Evolutionary conservation across 2,113 vertebrate genomes (phyloP).

Genomic region (Dicrurus megarhynchus): DNA sequence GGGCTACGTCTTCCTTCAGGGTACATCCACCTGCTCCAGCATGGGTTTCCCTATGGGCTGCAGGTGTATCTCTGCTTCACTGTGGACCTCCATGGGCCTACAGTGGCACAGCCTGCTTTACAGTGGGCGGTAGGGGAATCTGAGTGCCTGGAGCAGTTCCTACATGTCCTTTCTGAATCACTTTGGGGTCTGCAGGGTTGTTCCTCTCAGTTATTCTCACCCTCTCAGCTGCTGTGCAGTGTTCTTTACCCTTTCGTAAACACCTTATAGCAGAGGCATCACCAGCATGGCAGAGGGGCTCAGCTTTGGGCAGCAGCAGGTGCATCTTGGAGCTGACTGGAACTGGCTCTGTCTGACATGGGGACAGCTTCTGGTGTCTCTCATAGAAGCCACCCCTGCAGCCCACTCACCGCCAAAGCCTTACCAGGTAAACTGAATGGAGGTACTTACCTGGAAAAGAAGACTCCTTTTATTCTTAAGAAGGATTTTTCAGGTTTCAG

Average conservation of each 20-base stretch:
- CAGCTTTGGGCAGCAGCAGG: background rate
- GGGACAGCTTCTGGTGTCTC: background rate
- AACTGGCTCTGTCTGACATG: background rate
- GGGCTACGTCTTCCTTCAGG: background rate
- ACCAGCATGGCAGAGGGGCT: background rate
- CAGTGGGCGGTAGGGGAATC: background rate
- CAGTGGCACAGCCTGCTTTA: background rate
- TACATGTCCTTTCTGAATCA: background rate
- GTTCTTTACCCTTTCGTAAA: background rate
- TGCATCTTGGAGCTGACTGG: background rate
- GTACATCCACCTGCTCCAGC: fast-evolving
- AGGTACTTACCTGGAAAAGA: background rate
- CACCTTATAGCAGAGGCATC: background rate
- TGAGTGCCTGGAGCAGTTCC: background rate
- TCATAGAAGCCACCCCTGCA: background rate
- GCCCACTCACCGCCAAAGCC: background rate
- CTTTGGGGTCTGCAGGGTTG: background rate
- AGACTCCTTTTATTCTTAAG: background rate
- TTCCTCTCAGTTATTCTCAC: background rate
- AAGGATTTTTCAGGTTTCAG: background rate
- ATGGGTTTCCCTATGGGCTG: fast-evolving
- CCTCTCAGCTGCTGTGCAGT: background rate
- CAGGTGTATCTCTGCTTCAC: background rate
- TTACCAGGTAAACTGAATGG: background rate
- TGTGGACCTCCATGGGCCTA: background rate